phyloP scores from a whole-genome alignment of 1,140 invertebrate species.

The Periplaneta americana region DNA sequence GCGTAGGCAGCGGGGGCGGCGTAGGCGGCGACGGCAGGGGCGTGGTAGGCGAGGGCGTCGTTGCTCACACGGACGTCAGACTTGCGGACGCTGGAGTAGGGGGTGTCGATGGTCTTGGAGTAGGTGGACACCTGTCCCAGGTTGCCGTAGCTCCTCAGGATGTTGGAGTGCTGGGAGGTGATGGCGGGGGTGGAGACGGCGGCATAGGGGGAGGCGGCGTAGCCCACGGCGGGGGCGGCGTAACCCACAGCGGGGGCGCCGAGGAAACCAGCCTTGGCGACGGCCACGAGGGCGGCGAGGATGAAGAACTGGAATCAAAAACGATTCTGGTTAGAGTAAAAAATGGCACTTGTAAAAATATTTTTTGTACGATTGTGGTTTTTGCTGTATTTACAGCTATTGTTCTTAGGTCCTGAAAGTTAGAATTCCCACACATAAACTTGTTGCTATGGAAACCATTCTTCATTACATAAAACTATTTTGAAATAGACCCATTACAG shows the following conservation, averaged over 20 bases:
- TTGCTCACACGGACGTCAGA: constrained; percentile 26
- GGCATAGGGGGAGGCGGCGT: constrained; percentile 11
- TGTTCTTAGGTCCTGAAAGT: too few relatives aligned
- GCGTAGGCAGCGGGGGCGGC: constrained; percentile 22
- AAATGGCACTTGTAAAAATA: neutral
- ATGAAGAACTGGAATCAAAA: constrained; percentile 18
- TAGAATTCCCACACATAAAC: too few relatives aligned
- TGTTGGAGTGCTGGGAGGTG: constrained; percentile 19
- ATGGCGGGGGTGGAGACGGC: constrained; percentile 20
- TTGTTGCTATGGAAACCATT: too few relatives aligned
- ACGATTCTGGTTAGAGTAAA: neutral
- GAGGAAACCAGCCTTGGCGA: constrained; percentile 18
- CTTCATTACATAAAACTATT: too few relatives aligned
- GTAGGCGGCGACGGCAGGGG: constrained; percentile 25
- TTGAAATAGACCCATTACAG: too few relatives aligned
- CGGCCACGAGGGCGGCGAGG: constrained; percentile 20
- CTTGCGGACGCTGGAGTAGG: constrained; percentile 27
- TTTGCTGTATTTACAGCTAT: too few relatives aligned
- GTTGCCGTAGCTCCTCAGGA: constrained; percentile 21
- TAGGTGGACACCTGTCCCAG: constrained; percentile 20
- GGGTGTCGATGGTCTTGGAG: constrained; percentile 24
- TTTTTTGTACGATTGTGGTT: too few relatives aligned
- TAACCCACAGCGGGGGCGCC: constrained; percentile 13
- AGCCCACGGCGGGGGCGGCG: constrained; percentile 6
- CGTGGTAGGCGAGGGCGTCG: constrained; percentile 22